phyloP scores from a whole-genome alignment of 2,888 invertebrate genomes.

The Caradrina clavipalpis region DNA sequence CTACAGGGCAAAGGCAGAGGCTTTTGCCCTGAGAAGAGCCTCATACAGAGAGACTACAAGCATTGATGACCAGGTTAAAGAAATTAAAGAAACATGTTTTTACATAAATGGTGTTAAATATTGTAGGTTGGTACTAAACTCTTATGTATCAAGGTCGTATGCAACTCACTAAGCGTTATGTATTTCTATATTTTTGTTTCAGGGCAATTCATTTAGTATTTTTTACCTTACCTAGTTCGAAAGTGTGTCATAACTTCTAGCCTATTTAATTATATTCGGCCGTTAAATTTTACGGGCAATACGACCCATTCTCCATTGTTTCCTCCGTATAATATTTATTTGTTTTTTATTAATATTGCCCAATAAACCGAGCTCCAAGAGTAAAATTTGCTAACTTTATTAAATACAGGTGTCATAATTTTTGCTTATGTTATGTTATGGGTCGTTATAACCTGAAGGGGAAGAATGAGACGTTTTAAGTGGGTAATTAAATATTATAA shows the following conservation, averaged over 20 bases:
- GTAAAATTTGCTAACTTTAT: conserved; percentile 65
- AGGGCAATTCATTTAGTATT: neutral
- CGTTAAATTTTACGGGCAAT: conserved; percentile 65
- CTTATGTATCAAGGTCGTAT: no score
- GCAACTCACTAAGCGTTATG: no score
- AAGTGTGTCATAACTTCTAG: conserved; percentile 22
- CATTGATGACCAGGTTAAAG: no score
- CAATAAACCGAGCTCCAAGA: conserved; percentile 63
- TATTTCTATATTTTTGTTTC: neutral
- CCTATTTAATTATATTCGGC: conserved; percentile 60
- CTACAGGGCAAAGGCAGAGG: no score
- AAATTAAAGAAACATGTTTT: no score
- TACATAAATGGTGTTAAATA: no score
- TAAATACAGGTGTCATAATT: conserved; percentile 66
- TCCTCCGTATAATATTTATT: conserved; percentile 63
- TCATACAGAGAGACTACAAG: no score
- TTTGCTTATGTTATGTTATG: conserved; percentile 56
- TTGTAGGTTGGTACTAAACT: no score
- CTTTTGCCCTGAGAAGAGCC: no score
- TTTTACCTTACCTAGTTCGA: neutral
- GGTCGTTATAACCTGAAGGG: conserved; percentile 37
- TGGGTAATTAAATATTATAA: conserved; percentile 14
- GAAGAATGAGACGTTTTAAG: conserved; percentile 49
- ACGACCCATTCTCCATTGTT: conserved; percentile 60
- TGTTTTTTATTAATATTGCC: conserved; percentile 67